These are phyloP conservation scores for Anguilla megastoma DNA, from an alignment of 2,797 vertebrate species.

Conservation along the genomic window DNA sequence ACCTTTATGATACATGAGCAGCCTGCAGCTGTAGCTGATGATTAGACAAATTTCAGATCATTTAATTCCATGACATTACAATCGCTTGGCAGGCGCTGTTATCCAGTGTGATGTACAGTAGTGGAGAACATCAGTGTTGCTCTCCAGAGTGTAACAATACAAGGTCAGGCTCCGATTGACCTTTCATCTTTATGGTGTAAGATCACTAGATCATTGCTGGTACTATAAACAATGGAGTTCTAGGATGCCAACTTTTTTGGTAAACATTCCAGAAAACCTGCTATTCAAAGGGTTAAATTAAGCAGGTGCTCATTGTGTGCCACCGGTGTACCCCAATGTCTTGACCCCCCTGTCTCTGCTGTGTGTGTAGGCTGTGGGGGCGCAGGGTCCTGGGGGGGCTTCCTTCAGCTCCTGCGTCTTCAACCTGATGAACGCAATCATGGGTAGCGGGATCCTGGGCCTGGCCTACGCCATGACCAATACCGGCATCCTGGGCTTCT, in stretches of 20 bases:
- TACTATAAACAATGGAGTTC: no score
- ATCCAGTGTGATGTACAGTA: background rate
- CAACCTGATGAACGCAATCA: conserved; percentile 94
- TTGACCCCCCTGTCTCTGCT: background rate
- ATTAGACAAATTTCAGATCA: no score
- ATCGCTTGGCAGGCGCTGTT: no score
- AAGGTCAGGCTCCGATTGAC: background rate
- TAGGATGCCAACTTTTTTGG: no score
- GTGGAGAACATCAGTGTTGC: background rate
- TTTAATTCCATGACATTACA: no score
- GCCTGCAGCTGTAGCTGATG: background rate
- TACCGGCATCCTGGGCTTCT: conserved; percentile 88
- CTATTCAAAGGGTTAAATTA: no score
- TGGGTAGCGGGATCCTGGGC: conserved; percentile 93
- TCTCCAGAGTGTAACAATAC: background rate
- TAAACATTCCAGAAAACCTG: no score
- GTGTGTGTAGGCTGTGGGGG: background rate
- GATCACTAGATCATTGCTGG: no score
- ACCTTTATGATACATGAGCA: background rate
- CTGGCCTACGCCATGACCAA: conserved; percentile 89
- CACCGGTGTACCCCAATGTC: background rate
- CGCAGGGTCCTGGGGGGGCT: conserved; percentile 61
- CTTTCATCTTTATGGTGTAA: background rate
- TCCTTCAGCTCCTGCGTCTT: conserved; percentile 88
- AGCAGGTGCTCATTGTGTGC: no score